phyloP scores from a whole-genome alignment of 2,888 invertebrate species.

The Archaeoteleia sp. region DNA sequence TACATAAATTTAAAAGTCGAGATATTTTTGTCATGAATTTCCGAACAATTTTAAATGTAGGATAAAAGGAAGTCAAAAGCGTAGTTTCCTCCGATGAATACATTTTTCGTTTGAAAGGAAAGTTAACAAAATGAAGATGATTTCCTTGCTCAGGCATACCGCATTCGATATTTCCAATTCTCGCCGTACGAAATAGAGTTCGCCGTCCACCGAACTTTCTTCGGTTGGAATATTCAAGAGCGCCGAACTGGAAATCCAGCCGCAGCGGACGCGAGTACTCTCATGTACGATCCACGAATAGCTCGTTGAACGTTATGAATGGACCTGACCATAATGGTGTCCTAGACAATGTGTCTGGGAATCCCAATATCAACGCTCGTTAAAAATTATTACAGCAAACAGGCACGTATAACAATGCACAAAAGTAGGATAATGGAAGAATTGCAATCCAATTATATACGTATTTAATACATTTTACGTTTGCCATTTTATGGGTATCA shows the following conservation, averaged over 20 bases:
- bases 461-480: constrained; percentile 27
- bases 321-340: constrained; percentile 47
- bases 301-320: constrained; percentile 50
- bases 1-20: too few species aligned
- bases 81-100: constrained; percentile 11
- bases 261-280: constrained; percentile 37
- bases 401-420: constrained; percentile 25
- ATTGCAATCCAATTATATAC: constrained; percentile 33
- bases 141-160: constrained; percentile 34
- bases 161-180: constrained; percentile 31
- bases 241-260: constrained; percentile 56
- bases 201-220: constrained; percentile 41
- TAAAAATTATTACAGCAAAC: constrained; percentile 59
- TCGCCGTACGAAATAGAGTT: constrained; percentile 25
- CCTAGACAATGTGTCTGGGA: constrained; percentile 57
- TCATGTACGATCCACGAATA: constrained; percentile 41
- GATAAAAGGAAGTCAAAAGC: constrained; percentile 17
- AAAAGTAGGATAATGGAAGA: constrained; percentile 39
- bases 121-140: constrained; percentile 24
- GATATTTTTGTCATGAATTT: too few species aligned
- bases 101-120: constrained; percentile 27
- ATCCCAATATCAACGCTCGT: constrained; percentile 62
- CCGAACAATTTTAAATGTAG: too few species aligned
- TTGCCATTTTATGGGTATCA: too few species aligned
- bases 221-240: constrained; percentile 49